Conservation (phyloP, 2,888 invertebrate genomes). For the Zele albiditarsus region DNA sequence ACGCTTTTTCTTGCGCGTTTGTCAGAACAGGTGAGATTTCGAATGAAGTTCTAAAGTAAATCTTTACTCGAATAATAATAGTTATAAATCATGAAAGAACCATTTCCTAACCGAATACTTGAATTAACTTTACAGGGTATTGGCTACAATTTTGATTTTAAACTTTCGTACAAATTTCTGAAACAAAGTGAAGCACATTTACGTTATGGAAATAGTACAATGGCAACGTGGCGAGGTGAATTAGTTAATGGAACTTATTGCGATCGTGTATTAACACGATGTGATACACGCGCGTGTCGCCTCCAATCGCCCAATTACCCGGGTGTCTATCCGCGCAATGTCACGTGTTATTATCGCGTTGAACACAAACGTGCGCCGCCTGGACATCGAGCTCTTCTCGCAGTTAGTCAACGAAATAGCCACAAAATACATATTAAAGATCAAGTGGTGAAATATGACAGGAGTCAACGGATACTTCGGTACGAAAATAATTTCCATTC, state of each 20-base stretch:
- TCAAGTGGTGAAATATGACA: constrained; percentile 84
- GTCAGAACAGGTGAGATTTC: constrained; percentile 80
- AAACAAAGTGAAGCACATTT: constrained; percentile 83
- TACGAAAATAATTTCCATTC: constrained; percentile 59
- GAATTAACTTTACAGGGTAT: constrained; percentile 76
- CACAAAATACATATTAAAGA: constrained; percentile 87
- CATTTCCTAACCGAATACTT: neutral
- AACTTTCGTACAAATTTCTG: constrained; percentile 88
- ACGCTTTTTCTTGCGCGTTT: constrained; percentile 81
- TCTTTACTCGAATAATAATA: neutral
- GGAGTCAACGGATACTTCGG: constrained; percentile 84
- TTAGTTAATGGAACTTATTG: constrained; percentile 85
- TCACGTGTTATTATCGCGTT: constrained; percentile 86
- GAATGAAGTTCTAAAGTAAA: constrained; percentile 1
- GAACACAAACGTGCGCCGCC: constrained; percentile 78
- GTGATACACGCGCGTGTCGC: constrained; percentile 81
- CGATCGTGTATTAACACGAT: constrained; percentile 86
- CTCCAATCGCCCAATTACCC: constrained; percentile 93
- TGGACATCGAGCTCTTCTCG: constrained; percentile 84
- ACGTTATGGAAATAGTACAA: constrained; percentile 84
- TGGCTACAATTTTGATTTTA: constrained; percentile 88
- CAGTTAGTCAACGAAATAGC: constrained; percentile 84
- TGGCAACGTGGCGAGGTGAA: constrained; percentile 85
- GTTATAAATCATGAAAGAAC: neutral
- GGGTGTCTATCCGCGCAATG: constrained; percentile 90